Base-by-base conservation (phyloP, 2,888 invertebrate genomes). In the Torymus aiolomorphi region DNA sequence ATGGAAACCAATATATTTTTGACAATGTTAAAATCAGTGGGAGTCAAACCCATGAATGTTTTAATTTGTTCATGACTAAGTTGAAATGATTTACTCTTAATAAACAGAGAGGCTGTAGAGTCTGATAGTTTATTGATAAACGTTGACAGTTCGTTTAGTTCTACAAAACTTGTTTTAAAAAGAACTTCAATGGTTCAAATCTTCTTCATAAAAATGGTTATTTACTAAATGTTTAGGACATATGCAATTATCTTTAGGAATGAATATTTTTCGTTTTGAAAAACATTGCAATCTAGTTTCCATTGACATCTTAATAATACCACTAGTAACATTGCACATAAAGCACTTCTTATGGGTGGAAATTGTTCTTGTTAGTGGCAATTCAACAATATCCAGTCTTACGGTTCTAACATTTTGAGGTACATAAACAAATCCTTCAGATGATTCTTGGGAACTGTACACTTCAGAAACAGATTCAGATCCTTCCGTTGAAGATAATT, bases 21-120 rank as follows among this genome's bases (percentile, higher is more conserved):
- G 0, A 83, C 51, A 24, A 81, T 51, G 12, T 66, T 56, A 2
- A 82, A 18, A 18, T 82, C n/a, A n/a, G n/a, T n/a, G n/a, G n/a
- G 74, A 31, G 79, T 75, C 82, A 59, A 52, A 54, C 82, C 82
- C 14, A 83, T 83, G 13, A 84, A 80, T 18, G 69, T 62, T 8
- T 57, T 24, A 11, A 83, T 20, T 14, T 67, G 78, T 69, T 83
- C 71, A 16, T 80, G 75, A 16, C 81, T 75, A 24, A 84, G 42
- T 13, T 8, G 42, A 24, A 54, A 80, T 66, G 83, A 65, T 20
- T 72, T 79, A 20, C 81, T 57, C 59, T 80, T 71, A 42, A 76
- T 67, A 14, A 18, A 14, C 76, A 42, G 31, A 0, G 2, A 51
- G 62, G n/a, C 14, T 4, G 20, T 11, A 20, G 59, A 13, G 59